Conservation (phyloP, 2,797 vertebrate genomes). For the Glyptemys insculpta region DNA sequence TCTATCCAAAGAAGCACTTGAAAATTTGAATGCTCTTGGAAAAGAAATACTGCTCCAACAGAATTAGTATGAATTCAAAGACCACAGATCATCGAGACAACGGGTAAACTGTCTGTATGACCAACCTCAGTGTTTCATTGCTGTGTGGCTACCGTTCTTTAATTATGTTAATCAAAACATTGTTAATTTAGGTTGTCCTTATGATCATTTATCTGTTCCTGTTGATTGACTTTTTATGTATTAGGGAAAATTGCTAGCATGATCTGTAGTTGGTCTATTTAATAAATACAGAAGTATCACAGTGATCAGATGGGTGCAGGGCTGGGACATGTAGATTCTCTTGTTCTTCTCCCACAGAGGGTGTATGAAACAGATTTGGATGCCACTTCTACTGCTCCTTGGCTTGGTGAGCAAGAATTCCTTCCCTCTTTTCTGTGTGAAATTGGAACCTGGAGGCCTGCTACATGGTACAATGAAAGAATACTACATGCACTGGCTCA, state of each 20-base stretch:
- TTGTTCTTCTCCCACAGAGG: background rate
- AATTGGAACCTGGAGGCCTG: background rate
- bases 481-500: background rate
- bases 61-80: background rate
- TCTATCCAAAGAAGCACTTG: background rate
- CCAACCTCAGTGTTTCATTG: background rate
- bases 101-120: background rate
- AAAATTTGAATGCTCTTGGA: background rate
- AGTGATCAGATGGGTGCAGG: accelerated
- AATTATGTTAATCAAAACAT: background rate
- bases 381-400: background rate
- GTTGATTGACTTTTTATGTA: background rate
- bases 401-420: background rate
- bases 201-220: background rate
- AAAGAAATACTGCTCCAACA: background rate
- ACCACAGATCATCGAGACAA: background rate
- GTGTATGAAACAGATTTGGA: background rate
- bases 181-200: background rate
- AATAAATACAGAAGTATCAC: background rate
- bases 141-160: background rate
- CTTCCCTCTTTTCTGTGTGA: background rate
- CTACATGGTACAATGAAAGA: background rate
- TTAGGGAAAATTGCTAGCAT: background rate
- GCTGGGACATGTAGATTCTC: background rate
- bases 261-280: background rate